These are phyloP conservation scores for Pyrgus malvae DNA, from an alignment of 2,888 invertebrate species.

Conservation along the genomic window DNA sequence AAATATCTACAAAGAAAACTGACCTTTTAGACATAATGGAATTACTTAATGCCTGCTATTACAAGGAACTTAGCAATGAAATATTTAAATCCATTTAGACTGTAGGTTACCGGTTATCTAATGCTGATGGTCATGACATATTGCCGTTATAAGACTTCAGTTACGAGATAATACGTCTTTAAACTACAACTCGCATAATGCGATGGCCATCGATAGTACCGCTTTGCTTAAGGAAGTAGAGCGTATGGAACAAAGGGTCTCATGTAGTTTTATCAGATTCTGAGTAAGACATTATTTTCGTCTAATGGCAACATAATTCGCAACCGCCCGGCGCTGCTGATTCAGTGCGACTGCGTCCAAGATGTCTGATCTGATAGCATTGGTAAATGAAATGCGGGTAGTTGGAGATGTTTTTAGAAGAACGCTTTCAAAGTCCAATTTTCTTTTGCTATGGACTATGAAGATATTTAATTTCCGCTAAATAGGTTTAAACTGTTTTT, in stretches of 20 bases:
- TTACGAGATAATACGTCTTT: neutral
- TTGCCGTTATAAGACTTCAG: conserved; percentile 6
- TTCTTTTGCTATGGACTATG: too few relatives aligned
- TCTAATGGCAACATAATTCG: conserved; percentile 67
- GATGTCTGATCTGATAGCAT: conserved; percentile 67
- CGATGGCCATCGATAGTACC: neutral
- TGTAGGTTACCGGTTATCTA: conserved; percentile 15
- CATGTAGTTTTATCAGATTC: conserved; percentile 51
- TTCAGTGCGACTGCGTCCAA: conserved; percentile 58
- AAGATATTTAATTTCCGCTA: too few relatives aligned
- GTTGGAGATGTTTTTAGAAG: conserved; percentile 67
- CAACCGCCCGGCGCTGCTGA: conserved; percentile 59
- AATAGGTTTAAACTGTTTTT: too few relatives aligned
- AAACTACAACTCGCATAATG: neutral
- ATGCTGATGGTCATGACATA: conserved; percentile 22
- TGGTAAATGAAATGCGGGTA: conserved; percentile 65
- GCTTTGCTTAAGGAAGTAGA: conserved; percentile 6
- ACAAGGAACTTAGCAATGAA: neutral
- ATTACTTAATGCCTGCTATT: neutral
- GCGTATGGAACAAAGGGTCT: conserved; percentile 40
- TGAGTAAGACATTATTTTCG: conserved; percentile 55
- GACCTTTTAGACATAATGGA: too few relatives aligned
- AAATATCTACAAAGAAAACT: too few relatives aligned
- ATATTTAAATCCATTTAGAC: conserved; percentile 6
- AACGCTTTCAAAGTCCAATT: conserved; percentile 57